Percentiles rank a stretch among this genome's conserved stretches.
These are phyloP conservation scores for Archilochus colubris DNA, from an alignment of 2,113 vertebrate genomes.

Conservation along the genomic window DNA sequence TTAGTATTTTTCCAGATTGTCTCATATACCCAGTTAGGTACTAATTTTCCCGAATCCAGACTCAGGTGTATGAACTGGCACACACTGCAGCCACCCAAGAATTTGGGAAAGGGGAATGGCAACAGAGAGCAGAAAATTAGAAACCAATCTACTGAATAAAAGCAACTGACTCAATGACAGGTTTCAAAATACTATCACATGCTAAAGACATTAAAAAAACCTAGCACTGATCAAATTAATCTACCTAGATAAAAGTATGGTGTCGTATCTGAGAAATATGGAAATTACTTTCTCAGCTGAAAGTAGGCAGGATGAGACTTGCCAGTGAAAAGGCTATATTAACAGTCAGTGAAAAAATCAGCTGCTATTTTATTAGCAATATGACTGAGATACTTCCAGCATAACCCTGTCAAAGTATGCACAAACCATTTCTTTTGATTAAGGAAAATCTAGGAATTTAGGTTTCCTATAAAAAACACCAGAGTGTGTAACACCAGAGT, in stretches of 20 bases:
- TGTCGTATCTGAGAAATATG: background rate
- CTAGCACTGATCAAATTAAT: background rate
- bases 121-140: background rate
- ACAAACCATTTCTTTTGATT: background rate
- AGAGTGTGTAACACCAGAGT: background rate
- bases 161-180: background rate
- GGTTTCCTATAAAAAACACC: background rate
- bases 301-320: background rate
- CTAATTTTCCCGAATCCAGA: background rate
- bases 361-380: background rate
- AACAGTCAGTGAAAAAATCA: background rate
- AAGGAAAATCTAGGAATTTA: no score
- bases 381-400: background rate
- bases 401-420: background rate
- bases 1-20: background rate
- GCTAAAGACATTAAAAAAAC: background rate
- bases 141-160: background rate
- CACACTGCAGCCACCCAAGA: background rate
- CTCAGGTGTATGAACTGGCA: fast-evolving
- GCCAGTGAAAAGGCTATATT: background rate
- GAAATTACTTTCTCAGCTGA: background rate
- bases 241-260: background rate
- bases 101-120: background rate
- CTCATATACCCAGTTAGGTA: background rate
- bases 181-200: background rate